Evolutionary conservation across 2,113 vertebrate species (phyloP).

Genomic region (Oryzias curvinotus): DNA sequence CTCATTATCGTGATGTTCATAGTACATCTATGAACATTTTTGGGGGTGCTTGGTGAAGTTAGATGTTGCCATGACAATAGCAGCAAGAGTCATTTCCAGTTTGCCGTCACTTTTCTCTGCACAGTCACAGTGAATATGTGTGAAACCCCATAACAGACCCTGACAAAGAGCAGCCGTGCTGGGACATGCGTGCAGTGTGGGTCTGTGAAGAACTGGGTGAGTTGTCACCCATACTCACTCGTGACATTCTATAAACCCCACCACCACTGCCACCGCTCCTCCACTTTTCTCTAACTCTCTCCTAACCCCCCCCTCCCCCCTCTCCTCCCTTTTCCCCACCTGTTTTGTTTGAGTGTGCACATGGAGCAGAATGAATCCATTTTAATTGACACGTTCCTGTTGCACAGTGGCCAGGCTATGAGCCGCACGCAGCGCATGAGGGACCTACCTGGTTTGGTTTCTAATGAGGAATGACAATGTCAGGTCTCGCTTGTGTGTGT

Average conservation of each 20-base stretch:
- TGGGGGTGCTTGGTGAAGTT: slow-evolving; percentile 2
- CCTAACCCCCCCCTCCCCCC: not conserved
- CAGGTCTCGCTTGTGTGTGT: slow-evolving; percentile 17
- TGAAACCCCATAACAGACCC: slow-evolving; percentile 11
- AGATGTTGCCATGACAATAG: slow-evolving; percentile 30
- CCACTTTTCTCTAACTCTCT: not conserved
- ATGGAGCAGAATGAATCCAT: slow-evolving; percentile 45
- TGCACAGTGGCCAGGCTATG: slow-evolving; percentile 48
- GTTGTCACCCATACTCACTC: slow-evolving; percentile 9
- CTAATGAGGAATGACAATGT: slow-evolving; percentile 49
- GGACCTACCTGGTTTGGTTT: slow-evolving; percentile 44
- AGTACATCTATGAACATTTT: no score
- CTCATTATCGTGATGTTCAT: no score
- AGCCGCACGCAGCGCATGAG: slow-evolving; percentile 55
- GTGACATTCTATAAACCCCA: slow-evolving; percentile 6
- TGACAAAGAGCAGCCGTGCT: slow-evolving; percentile 1
- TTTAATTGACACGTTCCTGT: slow-evolving; percentile 64
- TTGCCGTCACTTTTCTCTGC: not conserved
- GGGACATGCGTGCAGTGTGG: not conserved
- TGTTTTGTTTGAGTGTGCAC: slow-evolving; percentile 24
- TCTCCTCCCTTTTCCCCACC: not conserved
- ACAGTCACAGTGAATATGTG: slow-evolving; percentile 12
- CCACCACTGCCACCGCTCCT: not conserved
- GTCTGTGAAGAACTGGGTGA: slow-evolving; percentile 2
- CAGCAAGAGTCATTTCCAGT: slow-evolving; percentile 19